Percentiles rank a stretch among this genome's conserved stretches.
Conservation (phyloP, 2,888 invertebrate genomes). For the Rhagonycha lutea region DNA sequence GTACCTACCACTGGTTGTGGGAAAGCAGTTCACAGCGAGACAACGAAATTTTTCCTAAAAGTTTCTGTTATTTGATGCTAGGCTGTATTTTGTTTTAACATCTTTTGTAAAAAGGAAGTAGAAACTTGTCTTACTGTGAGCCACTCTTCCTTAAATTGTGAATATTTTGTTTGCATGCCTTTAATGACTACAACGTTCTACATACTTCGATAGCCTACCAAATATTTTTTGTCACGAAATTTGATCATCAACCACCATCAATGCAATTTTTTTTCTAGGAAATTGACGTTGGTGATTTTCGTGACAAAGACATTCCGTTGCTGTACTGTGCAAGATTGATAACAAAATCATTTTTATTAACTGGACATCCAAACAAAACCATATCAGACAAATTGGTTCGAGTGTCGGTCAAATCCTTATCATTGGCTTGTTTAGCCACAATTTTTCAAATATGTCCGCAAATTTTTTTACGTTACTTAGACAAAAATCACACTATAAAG, state of each 20-base stretch:
- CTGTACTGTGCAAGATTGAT: conserved; percentile 75
- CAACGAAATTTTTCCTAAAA: too few relatives aligned
- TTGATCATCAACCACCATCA: neutral
- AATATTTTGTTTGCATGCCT: too few relatives aligned
- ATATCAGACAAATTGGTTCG: conserved; percentile 77
- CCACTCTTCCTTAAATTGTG: too few relatives aligned
- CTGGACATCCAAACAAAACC: conserved; percentile 61
- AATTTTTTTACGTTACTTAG: conserved; percentile 68
- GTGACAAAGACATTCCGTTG: conserved; percentile 68
- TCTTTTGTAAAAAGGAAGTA: too few relatives aligned
- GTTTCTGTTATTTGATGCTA: too few relatives aligned
- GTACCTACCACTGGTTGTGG: neutral
- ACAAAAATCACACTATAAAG: conserved; percentile 55
- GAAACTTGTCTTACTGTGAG: too few relatives aligned
- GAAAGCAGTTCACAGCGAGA: too few relatives aligned
- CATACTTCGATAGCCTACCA: neutral
- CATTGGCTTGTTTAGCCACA: conserved; percentile 78
- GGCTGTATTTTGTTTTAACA: too few relatives aligned
- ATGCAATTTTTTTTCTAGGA: conserved; percentile 52
- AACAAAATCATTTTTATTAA: conserved; percentile 72
- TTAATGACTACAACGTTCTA: too few relatives aligned
- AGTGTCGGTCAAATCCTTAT: conserved; percentile 89
- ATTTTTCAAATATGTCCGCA: conserved; percentile 76
- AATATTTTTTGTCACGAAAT: too few relatives aligned
- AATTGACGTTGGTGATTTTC: conserved; percentile 68